Conservation (phyloP, 2,113 vertebrate species). For the Gracilinanus agilis region DNA sequence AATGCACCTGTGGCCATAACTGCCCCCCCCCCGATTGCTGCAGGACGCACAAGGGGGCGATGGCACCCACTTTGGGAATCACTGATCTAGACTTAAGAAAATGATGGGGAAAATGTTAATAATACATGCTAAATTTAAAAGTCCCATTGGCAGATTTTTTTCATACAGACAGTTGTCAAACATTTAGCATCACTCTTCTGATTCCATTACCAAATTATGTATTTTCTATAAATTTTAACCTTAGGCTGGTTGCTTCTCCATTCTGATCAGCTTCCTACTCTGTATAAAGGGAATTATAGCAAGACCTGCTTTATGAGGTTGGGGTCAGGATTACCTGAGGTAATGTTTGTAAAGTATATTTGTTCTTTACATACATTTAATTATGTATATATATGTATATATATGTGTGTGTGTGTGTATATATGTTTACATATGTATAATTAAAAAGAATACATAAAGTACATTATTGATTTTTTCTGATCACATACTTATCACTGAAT, state of each 20-base stretch:
- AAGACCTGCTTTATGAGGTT: neutral
- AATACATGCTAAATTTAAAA: neutral
- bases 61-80: no score
- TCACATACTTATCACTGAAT: neutral
- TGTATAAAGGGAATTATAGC: neutral
- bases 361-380: no score
- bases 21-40: no score
- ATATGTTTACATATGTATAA: no score
- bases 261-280: neutral
- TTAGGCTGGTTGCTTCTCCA: neutral
- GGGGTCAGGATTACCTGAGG: neutral
- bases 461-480: neutral
- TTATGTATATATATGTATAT: no score
- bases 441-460: no score
- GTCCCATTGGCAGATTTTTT: neutral
- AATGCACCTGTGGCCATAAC: no score
- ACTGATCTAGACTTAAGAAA: neutral
- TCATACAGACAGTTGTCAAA: neutral
- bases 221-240: neutral
- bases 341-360: neutral
- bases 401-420: no score
- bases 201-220: neutral
- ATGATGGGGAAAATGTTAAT: neutral
- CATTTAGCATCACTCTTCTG: neutral
- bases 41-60: no score